These are phyloP conservation scores for Cybosia mesomella DNA, from an alignment of 2,888 invertebrate species.

Conservation along the genomic window DNA sequence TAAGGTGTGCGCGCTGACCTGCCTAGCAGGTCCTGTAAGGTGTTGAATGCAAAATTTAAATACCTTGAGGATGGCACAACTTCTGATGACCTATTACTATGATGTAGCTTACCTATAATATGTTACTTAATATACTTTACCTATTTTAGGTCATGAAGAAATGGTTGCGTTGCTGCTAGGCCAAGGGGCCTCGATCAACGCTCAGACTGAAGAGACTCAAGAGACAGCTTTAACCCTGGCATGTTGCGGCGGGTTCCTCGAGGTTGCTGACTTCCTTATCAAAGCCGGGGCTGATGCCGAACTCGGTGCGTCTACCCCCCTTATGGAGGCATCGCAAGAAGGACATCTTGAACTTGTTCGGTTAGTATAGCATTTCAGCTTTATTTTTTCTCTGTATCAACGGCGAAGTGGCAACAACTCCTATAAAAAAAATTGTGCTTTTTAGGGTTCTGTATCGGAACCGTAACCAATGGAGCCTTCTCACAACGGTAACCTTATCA, in stretches of 20 bases:
- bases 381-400: not conserved
- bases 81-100: not conserved
- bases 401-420: not conserved
- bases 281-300: conserved; percentile 98
- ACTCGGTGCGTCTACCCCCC: conserved; percentile 97
- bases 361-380: conserved; percentile 45
- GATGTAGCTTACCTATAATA: not conserved
- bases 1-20: no score
- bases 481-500: no score
- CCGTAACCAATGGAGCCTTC: no score
- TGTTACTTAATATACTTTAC: not conserved
- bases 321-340: conserved; percentile 99
- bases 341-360: conserved; percentile 97
- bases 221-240: conserved; percentile 98
- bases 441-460: no score
- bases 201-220: conserved; percentile 99
- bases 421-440: not conserved
- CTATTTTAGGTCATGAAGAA: conserved; percentile 94
- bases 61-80: no score
- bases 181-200: conserved; percentile 98
- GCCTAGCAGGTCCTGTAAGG: no score
- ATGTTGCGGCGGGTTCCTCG: conserved; percentile 97
- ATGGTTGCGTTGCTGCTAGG: conserved; percentile 98
- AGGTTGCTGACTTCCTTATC: conserved; percentile 96
- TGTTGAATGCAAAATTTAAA: no score